Conservation (phyloP, 2,797 vertebrate genomes). For the Bothrops alternatus region DNA sequence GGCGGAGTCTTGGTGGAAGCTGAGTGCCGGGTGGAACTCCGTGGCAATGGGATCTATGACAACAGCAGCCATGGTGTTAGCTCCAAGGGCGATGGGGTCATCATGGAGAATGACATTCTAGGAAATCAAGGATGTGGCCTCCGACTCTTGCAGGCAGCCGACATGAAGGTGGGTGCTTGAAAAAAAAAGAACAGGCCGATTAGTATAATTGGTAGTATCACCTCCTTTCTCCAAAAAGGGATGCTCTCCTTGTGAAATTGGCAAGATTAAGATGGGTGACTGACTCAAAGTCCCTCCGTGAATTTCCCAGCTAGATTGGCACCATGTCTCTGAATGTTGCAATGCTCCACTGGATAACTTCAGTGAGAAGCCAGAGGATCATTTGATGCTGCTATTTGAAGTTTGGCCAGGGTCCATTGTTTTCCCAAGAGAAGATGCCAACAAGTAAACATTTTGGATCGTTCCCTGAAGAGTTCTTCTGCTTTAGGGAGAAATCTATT, state of each 20-base stretch:
- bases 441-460: background rate
- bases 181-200: background rate
- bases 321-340: background rate
- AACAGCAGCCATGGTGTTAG: slow-evolving; percentile 82
- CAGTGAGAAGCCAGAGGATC: background rate
- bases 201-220: background rate
- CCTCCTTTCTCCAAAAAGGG: background rate
- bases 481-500: background rate
- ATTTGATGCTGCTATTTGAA: background rate
- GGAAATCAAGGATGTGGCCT: slow-evolving; percentile 83
- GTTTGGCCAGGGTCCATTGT: background rate
- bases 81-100: slow-evolving; percentile 80
- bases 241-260: background rate
- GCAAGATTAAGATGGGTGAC: background rate
- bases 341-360: background rate
- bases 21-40: slow-evolving; percentile 84
- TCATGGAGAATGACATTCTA: slow-evolving; percentile 85
- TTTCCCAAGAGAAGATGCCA: background rate
- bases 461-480: background rate
- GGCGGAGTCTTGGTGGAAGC: slow-evolving; percentile 81
- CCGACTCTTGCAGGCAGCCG: slow-evolving; percentile 76
- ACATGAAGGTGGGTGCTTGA: slow-evolving; percentile 79
- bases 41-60: slow-evolving; percentile 87
- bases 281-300: background rate
- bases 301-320: background rate